Evolutionary conservation across 2,888 invertebrate species (phyloP), one percentile per base, ranked within the genome.

Genomic region (Hirtodrosophila histrioides): DNA sequence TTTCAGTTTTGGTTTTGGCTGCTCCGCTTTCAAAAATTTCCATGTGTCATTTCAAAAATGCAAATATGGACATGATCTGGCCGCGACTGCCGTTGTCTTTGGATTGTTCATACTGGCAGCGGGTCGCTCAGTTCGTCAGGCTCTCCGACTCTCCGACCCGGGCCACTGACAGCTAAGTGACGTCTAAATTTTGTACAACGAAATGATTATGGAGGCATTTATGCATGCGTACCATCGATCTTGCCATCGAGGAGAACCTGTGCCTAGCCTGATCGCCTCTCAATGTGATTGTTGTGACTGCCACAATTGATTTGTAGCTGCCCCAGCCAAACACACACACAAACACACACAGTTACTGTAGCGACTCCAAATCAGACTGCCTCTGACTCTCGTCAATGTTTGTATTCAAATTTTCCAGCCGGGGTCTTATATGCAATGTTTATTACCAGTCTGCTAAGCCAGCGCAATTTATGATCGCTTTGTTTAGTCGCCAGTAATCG

Each of bases 111-210:
- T 45, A 33, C 29, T 58, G 53, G 33, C 64, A 41, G 31, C 68
- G 67, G 60, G 35, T 61, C 62, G 53, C 62, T 43, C 75, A 61
- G 56, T 48, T 79, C 73, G 78, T 76, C 88, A 82, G 86, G 69
- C 78, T 71, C 75, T 78, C 66, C 60, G 50, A 68, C 66, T n/a
- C 61, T 68, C 67, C 54, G 60, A 23, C 49, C 24, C 63, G n/a
- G n/a, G n/a, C n/a, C n/a, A n/a, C n/a, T 85, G 88, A 89, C 88
- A 88, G 88, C 65, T 75, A 74, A 87, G 83, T 88, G 88, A 88
- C 85, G 71, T 89, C 88, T 88, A 89, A 89, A 89, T 88, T 88
- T 83, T 77, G 80, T 75, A 74, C 83, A 78, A 72, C 76, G 56
- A 85, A 87, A 85, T 83, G 86, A 87, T 87, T 87, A 87, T 87